Evolutionary conservation across 2,888 invertebrate genomes (phyloP).

Genomic region (Xestia ashworthii): DNA sequence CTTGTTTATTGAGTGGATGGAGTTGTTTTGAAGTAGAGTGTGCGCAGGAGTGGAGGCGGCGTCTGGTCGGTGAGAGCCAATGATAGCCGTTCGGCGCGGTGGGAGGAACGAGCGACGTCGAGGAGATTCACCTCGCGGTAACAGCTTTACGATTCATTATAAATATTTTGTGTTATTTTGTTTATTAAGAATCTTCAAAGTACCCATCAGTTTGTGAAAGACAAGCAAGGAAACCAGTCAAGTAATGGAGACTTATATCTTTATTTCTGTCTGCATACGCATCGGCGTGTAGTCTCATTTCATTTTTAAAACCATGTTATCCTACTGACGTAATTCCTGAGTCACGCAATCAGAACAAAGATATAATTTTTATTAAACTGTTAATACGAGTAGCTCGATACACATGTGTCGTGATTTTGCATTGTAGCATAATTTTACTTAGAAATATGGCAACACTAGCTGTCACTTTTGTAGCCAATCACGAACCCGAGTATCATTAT

Average conservation of each 20-base stretch:
- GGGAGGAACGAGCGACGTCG: conserved; percentile 83
- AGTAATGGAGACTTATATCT: conserved; percentile 72
- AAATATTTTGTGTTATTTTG: conserved; percentile 72
- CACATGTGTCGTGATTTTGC: no score
- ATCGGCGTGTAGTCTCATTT: conserved; percentile 5
- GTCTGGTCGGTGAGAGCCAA: conserved; percentile 83
- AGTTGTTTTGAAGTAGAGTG: conserved; percentile 88
- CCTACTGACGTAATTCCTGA: conserved; percentile 19
- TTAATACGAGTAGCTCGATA: neutral
- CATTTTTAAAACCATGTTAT: conserved; percentile 12
- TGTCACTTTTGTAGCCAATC: no score
- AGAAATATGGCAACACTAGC: no score
- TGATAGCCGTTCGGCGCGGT: conserved; percentile 82
- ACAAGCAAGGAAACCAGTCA: conserved; percentile 60
- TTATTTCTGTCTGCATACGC: conserved; percentile 24
- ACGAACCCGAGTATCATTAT: no score
- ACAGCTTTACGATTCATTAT: conserved; percentile 78
- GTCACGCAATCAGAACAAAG: conserved; percentile 7
- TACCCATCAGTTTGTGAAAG: conserved; percentile 70
- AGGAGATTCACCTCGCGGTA: conserved; percentile 79
- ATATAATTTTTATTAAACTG: neutral
- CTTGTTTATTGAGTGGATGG: conserved; percentile 89
- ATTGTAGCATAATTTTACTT: no score
- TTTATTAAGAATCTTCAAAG: conserved; percentile 68
- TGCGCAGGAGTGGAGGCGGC: conserved; percentile 89